Conservation (phyloP, 2,797 vertebrate species). For the Myotis daubentonii region DNA sequence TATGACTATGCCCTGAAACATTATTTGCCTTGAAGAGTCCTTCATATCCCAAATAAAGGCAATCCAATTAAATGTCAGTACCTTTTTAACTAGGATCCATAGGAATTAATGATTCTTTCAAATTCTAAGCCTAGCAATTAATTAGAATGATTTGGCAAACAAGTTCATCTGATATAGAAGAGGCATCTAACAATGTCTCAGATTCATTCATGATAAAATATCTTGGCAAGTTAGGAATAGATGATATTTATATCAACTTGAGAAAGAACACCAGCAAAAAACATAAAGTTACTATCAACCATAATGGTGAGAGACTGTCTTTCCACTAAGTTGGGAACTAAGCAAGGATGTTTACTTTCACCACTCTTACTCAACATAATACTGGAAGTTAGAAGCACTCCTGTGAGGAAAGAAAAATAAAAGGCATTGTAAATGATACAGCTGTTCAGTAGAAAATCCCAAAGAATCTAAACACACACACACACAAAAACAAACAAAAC, state of each 20-base stretch:
- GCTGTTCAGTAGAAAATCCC: neutral
- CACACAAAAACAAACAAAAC: too few species aligned
- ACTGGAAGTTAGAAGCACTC: neutral
- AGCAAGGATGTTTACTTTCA: too few species aligned
- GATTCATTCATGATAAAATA: neutral
- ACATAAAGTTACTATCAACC: neutral
- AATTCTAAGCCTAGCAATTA: neutral
- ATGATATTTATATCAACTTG: neutral
- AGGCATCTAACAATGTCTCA: slow-evolving; percentile 24
- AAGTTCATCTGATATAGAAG: neutral
- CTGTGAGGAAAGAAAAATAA: slow-evolving; percentile 1
- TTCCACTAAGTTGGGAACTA: too few species aligned
- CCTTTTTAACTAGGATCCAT: neutral
- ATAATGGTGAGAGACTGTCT: neutral
- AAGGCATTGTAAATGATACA: neutral
- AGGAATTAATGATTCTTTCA: slow-evolving; percentile 31
- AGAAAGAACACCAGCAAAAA: slow-evolving; percentile 33
- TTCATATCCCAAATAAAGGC: neutral
- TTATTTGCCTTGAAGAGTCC: slow-evolving; percentile 2
- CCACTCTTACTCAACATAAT: too few species aligned
- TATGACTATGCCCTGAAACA: slow-evolving; percentile 29
- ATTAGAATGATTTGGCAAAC: slow-evolving; percentile 6
- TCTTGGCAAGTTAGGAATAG: neutral
- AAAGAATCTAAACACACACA: neutral
- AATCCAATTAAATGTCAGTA: neutral